Evolutionary conservation across 2,888 invertebrate genomes (phyloP).

Genomic region (Nineta flava): DNA sequence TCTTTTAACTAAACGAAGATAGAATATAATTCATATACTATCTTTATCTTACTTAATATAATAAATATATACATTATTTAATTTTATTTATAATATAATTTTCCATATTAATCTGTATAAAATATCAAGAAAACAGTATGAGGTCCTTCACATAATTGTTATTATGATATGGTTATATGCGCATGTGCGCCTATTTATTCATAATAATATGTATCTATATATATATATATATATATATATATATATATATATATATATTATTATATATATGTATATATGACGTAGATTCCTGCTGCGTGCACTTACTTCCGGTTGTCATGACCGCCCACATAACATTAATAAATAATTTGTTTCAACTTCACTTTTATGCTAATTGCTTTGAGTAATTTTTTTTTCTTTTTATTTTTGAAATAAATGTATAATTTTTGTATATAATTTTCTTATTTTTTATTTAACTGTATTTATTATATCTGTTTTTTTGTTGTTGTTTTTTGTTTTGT

Average conservation of each 20-base stretch:
- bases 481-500: no score
- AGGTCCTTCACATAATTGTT: not conserved
- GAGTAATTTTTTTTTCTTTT: no score
- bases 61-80: not conserved
- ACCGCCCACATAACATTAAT: slow-evolving; percentile 1
- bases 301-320: slow-evolving; percentile 8
- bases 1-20: no score
- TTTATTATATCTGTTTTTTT: no score
- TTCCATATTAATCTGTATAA: not conserved
- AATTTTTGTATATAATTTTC: no score
- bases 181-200: not conserved
- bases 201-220: no score
- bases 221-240: not conserved
- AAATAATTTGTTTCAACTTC: not conserved
- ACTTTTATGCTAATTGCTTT: not conserved
- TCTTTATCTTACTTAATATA: not conserved
- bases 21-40: not conserved
- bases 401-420: no score
- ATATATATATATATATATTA: not conserved
- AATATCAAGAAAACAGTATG: not conserved
- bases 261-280: not conserved
- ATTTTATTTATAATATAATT: not conserved
- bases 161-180: not conserved
- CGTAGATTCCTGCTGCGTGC: slow-evolving; percentile 5
- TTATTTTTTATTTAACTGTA: no score